These are phyloP conservation scores for Paedocypris micromegethes DNA, from an alignment of 2,797 vertebrate genomes.

Conservation along the genomic window DNA sequence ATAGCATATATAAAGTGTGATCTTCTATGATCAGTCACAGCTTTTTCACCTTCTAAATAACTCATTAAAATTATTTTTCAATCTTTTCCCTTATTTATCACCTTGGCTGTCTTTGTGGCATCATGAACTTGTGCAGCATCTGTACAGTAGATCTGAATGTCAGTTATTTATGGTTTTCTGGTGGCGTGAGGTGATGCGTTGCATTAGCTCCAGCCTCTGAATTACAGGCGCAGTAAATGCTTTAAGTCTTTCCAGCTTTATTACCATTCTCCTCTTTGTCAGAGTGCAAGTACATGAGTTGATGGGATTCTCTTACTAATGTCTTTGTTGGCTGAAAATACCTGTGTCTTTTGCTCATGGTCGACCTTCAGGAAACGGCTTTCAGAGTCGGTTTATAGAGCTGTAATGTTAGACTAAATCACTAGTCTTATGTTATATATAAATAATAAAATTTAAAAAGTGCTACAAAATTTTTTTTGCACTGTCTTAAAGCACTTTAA, in stretches of 20 bases:
- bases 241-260: slow-evolving; percentile 19
- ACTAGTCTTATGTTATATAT: too few species aligned
- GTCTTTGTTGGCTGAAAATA: slow-evolving; percentile 30
- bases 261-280: slow-evolving; percentile 34
- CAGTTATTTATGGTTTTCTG: neutral
- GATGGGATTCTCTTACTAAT: slow-evolving; percentile 42
- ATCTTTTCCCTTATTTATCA: too few species aligned
- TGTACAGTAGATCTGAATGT: neutral
- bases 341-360: slow-evolving; percentile 30
- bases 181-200: slow-evolving; percentile 5
- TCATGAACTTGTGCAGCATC: too few species aligned
- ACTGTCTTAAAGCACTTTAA: too few species aligned
- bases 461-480: too few species aligned
- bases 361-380: slow-evolving; percentile 29
- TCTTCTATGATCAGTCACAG: too few species aligned
- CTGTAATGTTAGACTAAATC: too few species aligned
- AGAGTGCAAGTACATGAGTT: slow-evolving; percentile 24
- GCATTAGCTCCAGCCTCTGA: slow-evolving; percentile 18
- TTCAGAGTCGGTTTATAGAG: neutral
- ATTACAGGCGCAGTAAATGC: slow-evolving; percentile 21
- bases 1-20: too few species aligned
- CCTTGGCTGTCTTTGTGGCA: too few species aligned
- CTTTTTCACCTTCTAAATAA: too few species aligned
- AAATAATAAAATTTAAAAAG: too few species aligned
- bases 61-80: too few species aligned